Conservation (phyloP, 2,888 invertebrate genomes). For the Eristalis pertinax region DNA sequence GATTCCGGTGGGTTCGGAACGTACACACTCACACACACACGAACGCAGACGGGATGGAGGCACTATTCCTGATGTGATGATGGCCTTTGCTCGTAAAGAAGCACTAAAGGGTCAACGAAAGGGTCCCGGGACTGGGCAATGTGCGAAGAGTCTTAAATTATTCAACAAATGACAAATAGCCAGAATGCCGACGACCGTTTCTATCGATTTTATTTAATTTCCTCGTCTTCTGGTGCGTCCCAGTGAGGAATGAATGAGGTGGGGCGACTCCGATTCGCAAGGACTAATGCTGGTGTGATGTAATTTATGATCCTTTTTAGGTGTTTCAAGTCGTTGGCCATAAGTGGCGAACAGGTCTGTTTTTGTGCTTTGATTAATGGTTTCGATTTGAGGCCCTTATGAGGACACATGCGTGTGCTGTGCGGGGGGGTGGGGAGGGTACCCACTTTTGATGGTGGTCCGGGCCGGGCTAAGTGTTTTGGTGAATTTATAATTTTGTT, state of each 20-base stretch:
- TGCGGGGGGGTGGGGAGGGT: neutral
- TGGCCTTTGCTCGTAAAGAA: constrained; percentile 42
- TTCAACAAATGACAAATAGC: constrained; percentile 71
- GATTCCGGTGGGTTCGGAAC: neutral
- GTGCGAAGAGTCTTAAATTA: constrained; percentile 60
- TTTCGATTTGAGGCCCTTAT: constrained; percentile 32
- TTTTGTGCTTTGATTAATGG: constrained; percentile 57
- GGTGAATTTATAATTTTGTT: constrained; percentile 56
- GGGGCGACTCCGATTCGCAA: constrained; percentile 34
- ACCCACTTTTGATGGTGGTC: neutral
- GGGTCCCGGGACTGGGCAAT: neutral
- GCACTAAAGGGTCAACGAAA: constrained; percentile 48
- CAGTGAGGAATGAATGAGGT: constrained; percentile 26
- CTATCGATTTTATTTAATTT: constrained; percentile 70
- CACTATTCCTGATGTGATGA: constrained; percentile 41
- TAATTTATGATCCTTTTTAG: constrained; percentile 61
- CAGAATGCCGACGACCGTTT: constrained; percentile 44
- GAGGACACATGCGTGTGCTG: neutral
- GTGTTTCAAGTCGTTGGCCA: constrained; percentile 40
- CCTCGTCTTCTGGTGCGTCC: constrained; percentile 30
- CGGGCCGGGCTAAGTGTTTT: constrained; percentile 46
- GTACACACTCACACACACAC: constrained; percentile 5
- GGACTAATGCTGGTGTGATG: constrained; percentile 49
- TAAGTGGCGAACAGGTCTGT: constrained; percentile 48
- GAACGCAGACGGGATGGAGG: neutral